Evolutionary conservation across 2,113 vertebrate species (phyloP).

Genomic region (Malaclemys terrapin): DNA sequence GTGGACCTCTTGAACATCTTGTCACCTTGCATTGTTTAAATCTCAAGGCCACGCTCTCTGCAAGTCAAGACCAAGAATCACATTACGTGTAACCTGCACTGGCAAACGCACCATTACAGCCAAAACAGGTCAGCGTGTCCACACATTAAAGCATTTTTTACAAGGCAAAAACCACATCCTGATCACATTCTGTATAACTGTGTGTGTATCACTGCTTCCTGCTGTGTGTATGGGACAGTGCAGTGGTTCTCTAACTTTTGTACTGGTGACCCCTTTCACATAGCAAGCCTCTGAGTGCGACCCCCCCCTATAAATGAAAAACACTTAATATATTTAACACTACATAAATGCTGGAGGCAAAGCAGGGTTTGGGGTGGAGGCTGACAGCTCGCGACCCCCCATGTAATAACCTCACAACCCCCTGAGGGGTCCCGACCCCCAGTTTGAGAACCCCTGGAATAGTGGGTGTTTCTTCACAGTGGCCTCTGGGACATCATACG

Average conservation of each 20-base stretch:
- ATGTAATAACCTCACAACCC: too few relatives aligned
- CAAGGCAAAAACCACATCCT: neutral
- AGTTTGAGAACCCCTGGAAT: too few relatives aligned
- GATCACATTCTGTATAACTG: neutral
- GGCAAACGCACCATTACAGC: neutral
- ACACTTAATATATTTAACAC: too few relatives aligned
- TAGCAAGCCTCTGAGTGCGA: too few relatives aligned
- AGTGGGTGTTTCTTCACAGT: neutral
- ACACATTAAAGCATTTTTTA: neutral
- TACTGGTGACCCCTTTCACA: too few relatives aligned
- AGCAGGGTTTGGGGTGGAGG: too few relatives aligned
- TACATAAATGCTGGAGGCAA: too few relatives aligned
- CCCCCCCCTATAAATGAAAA: too few relatives aligned
- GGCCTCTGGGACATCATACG: neutral
- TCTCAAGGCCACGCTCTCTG: neutral
- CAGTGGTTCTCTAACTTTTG: too few relatives aligned
- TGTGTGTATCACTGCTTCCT: neutral
- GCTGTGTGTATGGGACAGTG: neutral
- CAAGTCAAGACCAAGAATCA: neutral
- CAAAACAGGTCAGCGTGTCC: neutral
- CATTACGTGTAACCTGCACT: neutral
- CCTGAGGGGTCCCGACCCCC: too few relatives aligned
- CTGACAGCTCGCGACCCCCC: too few relatives aligned
- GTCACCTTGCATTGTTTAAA: neutral
- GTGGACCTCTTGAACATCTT: neutral